A percentile compares a stretch with the other conserved stretches of the same genome.
phyloP scores from a whole-genome alignment of 2,888 invertebrate species.

The Fragum whitleyi region DNA sequence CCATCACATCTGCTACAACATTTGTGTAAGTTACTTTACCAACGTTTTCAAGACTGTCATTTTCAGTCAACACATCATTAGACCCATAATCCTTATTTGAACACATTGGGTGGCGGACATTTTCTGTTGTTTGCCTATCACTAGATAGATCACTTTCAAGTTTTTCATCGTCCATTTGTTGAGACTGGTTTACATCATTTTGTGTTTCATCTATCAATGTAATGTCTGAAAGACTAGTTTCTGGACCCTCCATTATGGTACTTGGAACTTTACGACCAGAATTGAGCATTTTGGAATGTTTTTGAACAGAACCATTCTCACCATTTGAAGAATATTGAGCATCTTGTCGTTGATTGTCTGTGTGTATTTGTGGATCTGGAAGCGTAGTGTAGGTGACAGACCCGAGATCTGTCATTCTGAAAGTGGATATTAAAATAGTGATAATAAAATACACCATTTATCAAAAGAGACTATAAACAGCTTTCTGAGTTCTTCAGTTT shows the following conservation, averaged over 20 bases:
- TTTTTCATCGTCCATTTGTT: background rate
- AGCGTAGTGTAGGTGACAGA: conserved; percentile 53
- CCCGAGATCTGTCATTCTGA: conserved; percentile 86
- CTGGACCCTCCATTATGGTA: conserved; percentile 48
- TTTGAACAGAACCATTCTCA: conserved; percentile 10
- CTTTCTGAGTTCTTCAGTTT: too few species aligned
- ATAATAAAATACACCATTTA: too few species aligned
- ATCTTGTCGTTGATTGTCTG: background rate
- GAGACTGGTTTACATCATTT: background rate
- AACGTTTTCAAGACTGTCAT: conserved; percentile 61
- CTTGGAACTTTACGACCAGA: conserved; percentile 29
- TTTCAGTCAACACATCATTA: conserved; percentile 57
- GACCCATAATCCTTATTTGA: conserved; percentile 62
- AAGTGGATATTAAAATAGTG: too few species aligned
- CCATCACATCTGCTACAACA: conserved; percentile 57
- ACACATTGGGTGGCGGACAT: conserved; percentile 42
- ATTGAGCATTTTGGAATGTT: conserved; percentile 4
- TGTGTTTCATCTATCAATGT: conserved; percentile 10
- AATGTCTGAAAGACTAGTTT: conserved; percentile 42
- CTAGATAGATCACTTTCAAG: background rate
- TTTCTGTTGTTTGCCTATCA: background rate
- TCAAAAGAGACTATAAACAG: too few species aligned
- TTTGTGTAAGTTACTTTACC: conserved; percentile 53
- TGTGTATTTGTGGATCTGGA: background rate
- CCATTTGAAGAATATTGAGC: background rate